These are phyloP conservation scores for Albula goreensis DNA, from an alignment of 2,113 vertebrate species.

Conservation along the genomic window DNA sequence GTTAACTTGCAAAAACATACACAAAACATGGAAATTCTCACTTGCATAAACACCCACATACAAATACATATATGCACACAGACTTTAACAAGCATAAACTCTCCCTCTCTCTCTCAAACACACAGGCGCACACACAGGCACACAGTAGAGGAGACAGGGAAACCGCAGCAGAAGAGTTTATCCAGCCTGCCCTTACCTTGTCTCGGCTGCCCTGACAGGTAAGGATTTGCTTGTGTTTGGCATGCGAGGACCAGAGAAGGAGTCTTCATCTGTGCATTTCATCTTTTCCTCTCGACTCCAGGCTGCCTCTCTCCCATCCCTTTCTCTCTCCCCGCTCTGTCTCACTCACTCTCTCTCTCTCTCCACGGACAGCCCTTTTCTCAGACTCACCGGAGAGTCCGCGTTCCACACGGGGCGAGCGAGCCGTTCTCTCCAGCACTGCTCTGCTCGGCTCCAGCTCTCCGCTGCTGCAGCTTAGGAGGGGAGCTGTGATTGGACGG, in stretches of 20 bases:
- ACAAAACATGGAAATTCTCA: too few species aligned
- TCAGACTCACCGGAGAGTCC: slow-evolving; percentile 49
- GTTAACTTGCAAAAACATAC: too few species aligned
- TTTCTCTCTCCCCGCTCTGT: not conserved
- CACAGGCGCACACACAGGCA: not conserved
- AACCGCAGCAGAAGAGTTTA: not conserved
- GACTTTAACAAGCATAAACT: not conserved
- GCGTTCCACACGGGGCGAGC: slow-evolving; percentile 1
- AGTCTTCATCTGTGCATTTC: slow-evolving; percentile 46
- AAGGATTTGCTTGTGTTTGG: slow-evolving; percentile 70
- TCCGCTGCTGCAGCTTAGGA: slow-evolving; percentile 64
- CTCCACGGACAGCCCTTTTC: slow-evolving; percentile 61
- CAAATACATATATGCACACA: not conserved
- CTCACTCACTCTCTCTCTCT: slow-evolving; percentile 49
- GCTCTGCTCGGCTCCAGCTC: slow-evolving; percentile 30
- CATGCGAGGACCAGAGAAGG: slow-evolving; percentile 48
- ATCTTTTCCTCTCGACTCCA: not conserved
- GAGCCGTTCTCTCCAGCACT: not conserved
- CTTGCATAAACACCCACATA: not conserved
- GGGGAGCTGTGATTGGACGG: slow-evolving; percentile 67
- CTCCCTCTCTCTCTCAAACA: not conserved
- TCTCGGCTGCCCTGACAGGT: slow-evolving; percentile 71
- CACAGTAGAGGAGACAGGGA: not conserved
- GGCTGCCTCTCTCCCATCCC: not conserved
- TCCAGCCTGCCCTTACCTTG: slow-evolving; percentile 70